Percentiles rank a stretch among this genome's conserved stretches.
phyloP scores from a whole-genome alignment of 2,113 vertebrate species.

The Anguilla rostrata region DNA sequence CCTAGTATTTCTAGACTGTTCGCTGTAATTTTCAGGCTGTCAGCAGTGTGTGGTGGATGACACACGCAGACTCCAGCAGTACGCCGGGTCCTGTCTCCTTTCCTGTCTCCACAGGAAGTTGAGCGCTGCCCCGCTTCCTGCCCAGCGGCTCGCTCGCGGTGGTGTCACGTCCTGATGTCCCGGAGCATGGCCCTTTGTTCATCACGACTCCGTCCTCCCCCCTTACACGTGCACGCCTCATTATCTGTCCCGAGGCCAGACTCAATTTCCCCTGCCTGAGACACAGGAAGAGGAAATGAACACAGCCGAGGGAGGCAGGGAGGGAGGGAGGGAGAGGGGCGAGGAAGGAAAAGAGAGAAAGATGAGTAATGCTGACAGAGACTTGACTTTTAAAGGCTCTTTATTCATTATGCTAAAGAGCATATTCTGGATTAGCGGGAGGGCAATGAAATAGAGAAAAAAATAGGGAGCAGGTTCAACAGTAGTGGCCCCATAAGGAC shows the following conservation, averaged over 20 bases:
- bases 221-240: slow-evolving; percentile 76
- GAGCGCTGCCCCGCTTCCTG: slow-evolving; percentile 64
- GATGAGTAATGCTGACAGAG: not conserved
- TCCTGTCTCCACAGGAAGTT: slow-evolving; percentile 55
- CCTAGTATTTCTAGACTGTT: no score
- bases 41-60: not conserved
- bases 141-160: slow-evolving; percentile 71
- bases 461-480: not conserved
- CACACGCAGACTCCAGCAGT: slow-evolving; percentile 48
- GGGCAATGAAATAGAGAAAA: no score
- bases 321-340: slow-evolving; percentile 64
- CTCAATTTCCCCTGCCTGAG: slow-evolving; percentile 63
- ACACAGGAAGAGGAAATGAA: slow-evolving; percentile 75
- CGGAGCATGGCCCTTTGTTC: slow-evolving; percentile 69
- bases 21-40: no score
- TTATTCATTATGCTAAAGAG: no score
- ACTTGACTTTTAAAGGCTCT: no score
- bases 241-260: slow-evolving; percentile 78
- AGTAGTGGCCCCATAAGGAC: not conserved
- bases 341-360: slow-evolving; percentile 44
- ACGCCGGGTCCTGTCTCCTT: not conserved
- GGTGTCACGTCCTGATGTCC: slow-evolving; percentile 62
- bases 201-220: slow-evolving; percentile 69
- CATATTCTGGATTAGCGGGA: no score
- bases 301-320: slow-evolving; percentile 64